Conservation (phyloP, 2,797 vertebrate species). For the Periparus ater region DNA sequence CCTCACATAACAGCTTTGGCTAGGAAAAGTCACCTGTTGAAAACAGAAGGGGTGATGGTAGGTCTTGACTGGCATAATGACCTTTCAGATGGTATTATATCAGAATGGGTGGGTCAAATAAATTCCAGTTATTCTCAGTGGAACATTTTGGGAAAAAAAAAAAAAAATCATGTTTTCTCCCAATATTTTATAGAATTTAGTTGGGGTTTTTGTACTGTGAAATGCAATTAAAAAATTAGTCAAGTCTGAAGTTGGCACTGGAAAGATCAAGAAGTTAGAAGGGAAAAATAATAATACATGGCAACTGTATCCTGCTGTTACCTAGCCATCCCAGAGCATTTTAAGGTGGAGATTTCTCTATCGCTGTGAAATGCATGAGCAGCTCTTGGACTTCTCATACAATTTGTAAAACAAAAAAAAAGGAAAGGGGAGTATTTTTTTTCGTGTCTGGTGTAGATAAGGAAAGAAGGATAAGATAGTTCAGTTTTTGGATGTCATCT, state of each 20-base stretch:
- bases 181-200: background rate
- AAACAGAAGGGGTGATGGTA: background rate
- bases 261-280: background rate
- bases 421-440: no score
- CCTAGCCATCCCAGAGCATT: background rate
- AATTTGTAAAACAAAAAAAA: background rate
- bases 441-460: background rate
- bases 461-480: background rate
- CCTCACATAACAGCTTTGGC: background rate
- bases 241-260: background rate
- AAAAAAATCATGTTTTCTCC: background rate
- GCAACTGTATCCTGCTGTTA: background rate
- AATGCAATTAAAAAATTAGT: background rate
- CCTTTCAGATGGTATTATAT: background rate
- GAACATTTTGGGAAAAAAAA: background rate
- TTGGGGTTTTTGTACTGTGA: background rate
- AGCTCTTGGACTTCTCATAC: background rate
- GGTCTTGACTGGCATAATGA: background rate
- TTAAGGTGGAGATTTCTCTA: background rate
- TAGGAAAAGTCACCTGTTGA: background rate
- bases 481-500: background rate
- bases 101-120: background rate
- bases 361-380: background rate
- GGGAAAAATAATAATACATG: background rate
- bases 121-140: background rate